Evolutionary conservation across 2,797 vertebrate species (phyloP).

Genomic region (Huso huso): DNA sequence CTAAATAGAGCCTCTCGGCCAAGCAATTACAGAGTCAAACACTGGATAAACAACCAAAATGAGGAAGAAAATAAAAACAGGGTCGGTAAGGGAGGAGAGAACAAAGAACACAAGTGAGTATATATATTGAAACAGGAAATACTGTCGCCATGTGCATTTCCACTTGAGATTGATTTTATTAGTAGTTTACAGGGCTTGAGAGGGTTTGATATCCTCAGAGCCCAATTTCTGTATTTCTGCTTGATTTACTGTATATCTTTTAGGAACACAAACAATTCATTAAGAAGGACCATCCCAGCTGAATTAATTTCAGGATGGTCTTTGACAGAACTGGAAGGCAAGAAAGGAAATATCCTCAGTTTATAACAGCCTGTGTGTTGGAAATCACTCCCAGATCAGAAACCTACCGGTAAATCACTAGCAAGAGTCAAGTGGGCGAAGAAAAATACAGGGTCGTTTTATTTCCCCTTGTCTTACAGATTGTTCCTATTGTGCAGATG

Average conservation of each 20-base stretch:
- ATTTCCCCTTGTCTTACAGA: too few relatives aligned
- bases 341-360: conserved; percentile 14
- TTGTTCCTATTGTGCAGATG: too few relatives aligned
- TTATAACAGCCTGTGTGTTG: too few relatives aligned
- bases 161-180: conserved; percentile 65
- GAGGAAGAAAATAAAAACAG: too few relatives aligned
- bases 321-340: conserved; percentile 27
- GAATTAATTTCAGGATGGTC: conserved; percentile 47
- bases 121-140: conserved; percentile 31
- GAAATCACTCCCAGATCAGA: too few relatives aligned
- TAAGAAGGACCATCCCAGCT: conserved; percentile 47
- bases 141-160: conserved; percentile 63
- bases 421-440: too few relatives aligned
- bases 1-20: too few relatives aligned
- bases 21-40: too few relatives aligned
- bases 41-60: too few relatives aligned
- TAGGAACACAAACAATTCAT: conserved; percentile 59
- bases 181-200: conserved; percentile 42
- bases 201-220: conserved; percentile 49
- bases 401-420: too few relatives aligned
- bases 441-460: too few relatives aligned
- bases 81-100: conserved; percentile 16
- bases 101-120: conserved; percentile 34
- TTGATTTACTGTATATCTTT: conserved; percentile 51
- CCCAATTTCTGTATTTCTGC: conserved; percentile 20